Base-by-base conservation (phyloP, 2,797 vertebrate species). In the Trachurus trachurus region DNA sequence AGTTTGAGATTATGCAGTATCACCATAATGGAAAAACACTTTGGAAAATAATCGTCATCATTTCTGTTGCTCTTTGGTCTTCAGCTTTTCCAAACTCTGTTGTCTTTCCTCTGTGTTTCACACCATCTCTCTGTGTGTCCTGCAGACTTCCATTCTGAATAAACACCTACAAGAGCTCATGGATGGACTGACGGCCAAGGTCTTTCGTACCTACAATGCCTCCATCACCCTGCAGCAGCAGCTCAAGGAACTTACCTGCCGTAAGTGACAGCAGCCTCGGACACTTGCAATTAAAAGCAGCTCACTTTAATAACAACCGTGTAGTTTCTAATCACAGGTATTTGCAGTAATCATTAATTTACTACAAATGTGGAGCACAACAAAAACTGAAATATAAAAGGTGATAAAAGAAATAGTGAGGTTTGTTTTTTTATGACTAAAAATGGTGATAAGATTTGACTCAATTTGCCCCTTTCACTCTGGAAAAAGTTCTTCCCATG, bases 111-210 rank as follows among this genome's bases (percentile, higher is more conserved):
- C 42, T 49, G 1, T 19, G 17, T 6, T n/a, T 63, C 52, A 19
- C 21, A 1, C 13, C 13, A 13, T 17, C 26, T 58, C 44, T 58
- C 21, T 11, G 17, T 73, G 69, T 68, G 78, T 75, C 66, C 83
- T 65, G 31, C 71, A 99, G 98, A 99, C 97, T 31, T 97, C 96
- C 83, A 99, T 99, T 90, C 93, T 99, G 90, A 99, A 98, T 87
- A 99, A 99, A 92, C 98, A 99, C 88, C 95, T 99, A 82, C 98
- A 99, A 92, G 98, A 99, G 93, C 95, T 99, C 89, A 99, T 99
- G 98, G 98, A 99, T 54, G 98, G 97, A 64, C 94, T 99, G 81
- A 99, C 98, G 37, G 98, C 98, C 85, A 98, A 99, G 93, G 98
- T 99, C 71, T 99, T 99, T 89, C 97, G 98, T 90, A 99, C 98